Conservation (phyloP, 2,113 vertebrate genomes). For the Eudyptes chrysolophus region DNA sequence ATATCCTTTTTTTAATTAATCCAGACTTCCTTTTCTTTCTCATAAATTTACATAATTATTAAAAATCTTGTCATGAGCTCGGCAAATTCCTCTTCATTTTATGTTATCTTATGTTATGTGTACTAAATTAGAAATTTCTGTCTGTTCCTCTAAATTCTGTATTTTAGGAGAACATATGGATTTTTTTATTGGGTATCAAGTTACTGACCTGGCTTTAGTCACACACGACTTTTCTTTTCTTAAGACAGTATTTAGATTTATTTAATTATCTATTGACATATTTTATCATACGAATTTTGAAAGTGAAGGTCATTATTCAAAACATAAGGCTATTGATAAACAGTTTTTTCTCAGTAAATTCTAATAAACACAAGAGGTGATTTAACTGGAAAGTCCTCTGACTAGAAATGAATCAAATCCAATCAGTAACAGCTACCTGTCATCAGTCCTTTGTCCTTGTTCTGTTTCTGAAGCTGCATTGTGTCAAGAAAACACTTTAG, state of each 20-base stretch:
- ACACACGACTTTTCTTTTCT: not conserved
- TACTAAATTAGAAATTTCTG: not conserved
- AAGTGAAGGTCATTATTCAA: not conserved
- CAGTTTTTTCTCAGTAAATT: not conserved
- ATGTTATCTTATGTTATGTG: not conserved
- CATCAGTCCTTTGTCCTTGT: not conserved
- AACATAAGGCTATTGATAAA: not conserved
- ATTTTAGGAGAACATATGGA: not conserved
- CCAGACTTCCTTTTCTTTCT: not conserved
- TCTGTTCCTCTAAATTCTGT: not conserved
- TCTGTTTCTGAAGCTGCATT: not conserved
- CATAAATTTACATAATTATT: not conserved
- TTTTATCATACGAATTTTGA: not conserved
- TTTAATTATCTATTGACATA: not conserved
- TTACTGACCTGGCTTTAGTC: not conserved
- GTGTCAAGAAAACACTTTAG: not conserved
- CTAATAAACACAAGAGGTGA: not conserved
- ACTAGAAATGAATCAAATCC: not conserved
- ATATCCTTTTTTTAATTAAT: not conserved
- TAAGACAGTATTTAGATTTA: not conserved
- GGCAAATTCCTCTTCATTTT: not conserved
- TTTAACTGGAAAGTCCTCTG: not conserved
- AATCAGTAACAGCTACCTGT: not conserved
- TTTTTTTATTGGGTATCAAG: not conserved
- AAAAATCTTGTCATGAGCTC: not conserved